Conservation (phyloP, 2,113 vertebrate genomes). For the Mustelus asterias region DNA sequence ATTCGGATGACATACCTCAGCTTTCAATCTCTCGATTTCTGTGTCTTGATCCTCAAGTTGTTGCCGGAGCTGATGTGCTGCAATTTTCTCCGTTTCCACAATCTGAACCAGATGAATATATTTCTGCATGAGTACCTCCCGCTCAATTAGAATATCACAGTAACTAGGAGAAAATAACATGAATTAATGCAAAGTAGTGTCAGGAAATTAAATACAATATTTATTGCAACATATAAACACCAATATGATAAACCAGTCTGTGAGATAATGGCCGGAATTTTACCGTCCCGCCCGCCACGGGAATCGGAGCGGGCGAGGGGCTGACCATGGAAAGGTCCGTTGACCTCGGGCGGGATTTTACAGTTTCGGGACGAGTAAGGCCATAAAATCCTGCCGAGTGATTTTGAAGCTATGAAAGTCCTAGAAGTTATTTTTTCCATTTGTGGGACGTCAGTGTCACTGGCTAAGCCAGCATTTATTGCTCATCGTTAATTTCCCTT, state of each 20-base stretch:
- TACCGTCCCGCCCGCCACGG: too few relatives aligned
- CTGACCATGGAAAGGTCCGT: too few relatives aligned
- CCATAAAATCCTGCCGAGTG: too few relatives aligned
- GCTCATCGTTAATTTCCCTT: too few relatives aligned
- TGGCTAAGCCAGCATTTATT: too few relatives aligned
- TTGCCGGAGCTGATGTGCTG: conserved; percentile 78
- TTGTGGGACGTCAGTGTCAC: too few relatives aligned
- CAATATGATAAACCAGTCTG: background rate
- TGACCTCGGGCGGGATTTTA: too few relatives aligned
- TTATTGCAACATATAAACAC: background rate
- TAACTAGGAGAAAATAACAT: conserved; percentile 56
- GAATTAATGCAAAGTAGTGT: conserved; percentile 40
- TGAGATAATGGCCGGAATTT: background rate
- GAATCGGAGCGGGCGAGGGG: too few relatives aligned
- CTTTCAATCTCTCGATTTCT: conserved; percentile 89
- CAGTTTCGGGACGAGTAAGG: too few relatives aligned
- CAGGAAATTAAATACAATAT: background rate
- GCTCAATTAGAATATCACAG: conserved; percentile 68
- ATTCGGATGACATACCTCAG: conserved; percentile 65
- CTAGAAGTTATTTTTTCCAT: background rate
- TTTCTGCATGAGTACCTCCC: conserved; percentile 76
- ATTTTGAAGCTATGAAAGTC: background rate
- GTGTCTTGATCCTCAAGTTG: conserved; percentile 96
- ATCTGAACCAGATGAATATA: conserved; percentile 75
- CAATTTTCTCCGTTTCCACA: conserved; percentile 72